Evolutionary conservation across 2,797 vertebrate species (phyloP).

Genomic region (Neoniphon sammara): DNA sequence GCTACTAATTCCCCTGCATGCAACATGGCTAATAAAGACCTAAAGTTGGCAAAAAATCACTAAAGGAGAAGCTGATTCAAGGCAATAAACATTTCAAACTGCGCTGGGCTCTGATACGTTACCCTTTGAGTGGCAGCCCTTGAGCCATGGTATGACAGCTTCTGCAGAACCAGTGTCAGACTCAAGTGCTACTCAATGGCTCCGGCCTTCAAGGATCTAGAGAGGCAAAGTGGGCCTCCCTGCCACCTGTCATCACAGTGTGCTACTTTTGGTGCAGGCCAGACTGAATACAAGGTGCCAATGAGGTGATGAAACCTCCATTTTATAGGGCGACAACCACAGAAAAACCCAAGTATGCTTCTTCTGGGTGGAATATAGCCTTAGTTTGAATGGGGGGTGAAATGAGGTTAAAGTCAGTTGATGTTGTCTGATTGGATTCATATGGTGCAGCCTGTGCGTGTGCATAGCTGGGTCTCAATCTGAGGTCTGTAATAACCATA

Average conservation of each 20-base stretch:
- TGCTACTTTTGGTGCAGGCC: constrained; percentile 43
- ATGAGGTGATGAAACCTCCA: constrained; percentile 58
- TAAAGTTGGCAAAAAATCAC: not conserved
- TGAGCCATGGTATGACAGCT: constrained; percentile 18
- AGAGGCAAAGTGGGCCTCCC: constrained; percentile 65
- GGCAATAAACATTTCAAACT: not conserved
- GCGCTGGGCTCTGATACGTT: not conserved
- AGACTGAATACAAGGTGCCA: constrained; percentile 48
- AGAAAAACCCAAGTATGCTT: not conserved
- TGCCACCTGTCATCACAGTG: constrained; percentile 76
- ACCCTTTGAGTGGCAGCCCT: constrained; percentile 14
- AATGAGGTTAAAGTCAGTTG: constrained; percentile 19
- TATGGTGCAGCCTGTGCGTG: constrained; percentile 6
- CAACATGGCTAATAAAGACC: not conserved
- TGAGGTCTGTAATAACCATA: constrained; percentile 38
- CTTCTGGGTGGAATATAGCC: not conserved
- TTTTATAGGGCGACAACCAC: constrained; percentile 39
- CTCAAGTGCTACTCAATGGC: constrained; percentile 68
- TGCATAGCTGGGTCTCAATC: constrained; percentile 19
- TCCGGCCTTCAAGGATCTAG: constrained; percentile 40
- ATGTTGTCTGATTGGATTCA: constrained; percentile 33
- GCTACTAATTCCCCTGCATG: not conserved
- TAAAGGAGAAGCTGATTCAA: too few species aligned
- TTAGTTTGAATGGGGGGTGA: constrained; percentile 6
- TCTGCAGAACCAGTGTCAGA: constrained; percentile 8